Percentiles rank a stretch among this genome's conserved stretches.
Conservation (phyloP, 2,113 vertebrate genomes). For the Rhadina sibilatrix region DNA sequence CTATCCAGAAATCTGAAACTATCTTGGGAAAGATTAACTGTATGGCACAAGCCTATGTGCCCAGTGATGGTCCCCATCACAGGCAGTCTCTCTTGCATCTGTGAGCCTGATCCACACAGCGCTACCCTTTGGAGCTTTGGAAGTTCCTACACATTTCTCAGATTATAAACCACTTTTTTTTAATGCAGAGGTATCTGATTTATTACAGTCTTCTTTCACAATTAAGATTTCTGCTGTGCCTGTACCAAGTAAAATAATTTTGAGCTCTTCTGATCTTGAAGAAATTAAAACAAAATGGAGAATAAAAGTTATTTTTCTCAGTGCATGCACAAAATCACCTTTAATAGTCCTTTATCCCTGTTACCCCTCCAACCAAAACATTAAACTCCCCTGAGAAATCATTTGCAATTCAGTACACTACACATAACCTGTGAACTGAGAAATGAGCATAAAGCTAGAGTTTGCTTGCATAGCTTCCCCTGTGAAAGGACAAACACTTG, state of each 20-base stretch:
- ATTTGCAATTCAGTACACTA: neutral
- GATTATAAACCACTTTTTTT: neutral
- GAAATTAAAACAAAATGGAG: neutral
- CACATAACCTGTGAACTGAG: neutral
- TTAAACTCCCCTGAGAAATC: neutral
- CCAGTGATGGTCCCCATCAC: neutral
- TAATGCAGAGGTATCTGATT: neutral
- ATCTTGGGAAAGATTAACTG: neutral
- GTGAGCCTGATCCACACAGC: neutral
- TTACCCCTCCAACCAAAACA: neutral
- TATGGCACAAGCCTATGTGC: neutral
- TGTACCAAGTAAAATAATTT: neutral
- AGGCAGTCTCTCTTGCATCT: neutral
- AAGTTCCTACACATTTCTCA: neutral
- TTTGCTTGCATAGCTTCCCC: neutral
- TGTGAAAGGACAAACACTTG: neutral
- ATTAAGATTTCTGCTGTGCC: neutral
- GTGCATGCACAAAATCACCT: neutral
- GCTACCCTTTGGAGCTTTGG: neutral
- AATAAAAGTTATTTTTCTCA: neutral
- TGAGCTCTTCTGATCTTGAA: neutral
- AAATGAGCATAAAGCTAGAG: neutral
- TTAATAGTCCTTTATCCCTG: neutral
- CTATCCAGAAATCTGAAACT: neutral
- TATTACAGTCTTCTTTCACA: neutral